These are phyloP conservation scores for Channallabes apus DNA, from an alignment of 2,797 vertebrate species.

Conservation along the genomic window DNA sequence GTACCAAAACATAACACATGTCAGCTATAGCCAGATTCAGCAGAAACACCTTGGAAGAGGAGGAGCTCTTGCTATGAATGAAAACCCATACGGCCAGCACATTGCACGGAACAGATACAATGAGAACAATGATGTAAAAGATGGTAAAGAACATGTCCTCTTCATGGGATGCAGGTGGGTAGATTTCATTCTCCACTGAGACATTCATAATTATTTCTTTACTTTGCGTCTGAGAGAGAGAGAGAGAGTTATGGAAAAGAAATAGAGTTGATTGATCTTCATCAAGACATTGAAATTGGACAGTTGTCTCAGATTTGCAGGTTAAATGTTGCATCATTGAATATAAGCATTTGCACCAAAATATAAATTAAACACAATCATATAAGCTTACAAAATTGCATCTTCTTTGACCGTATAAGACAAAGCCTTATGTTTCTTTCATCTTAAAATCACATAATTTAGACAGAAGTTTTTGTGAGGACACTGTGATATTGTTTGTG, in stretches of 20 bases:
- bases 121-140: constrained; percentile 72
- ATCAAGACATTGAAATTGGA: background rate
- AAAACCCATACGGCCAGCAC: constrained; percentile 73
- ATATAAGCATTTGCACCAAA: background rate
- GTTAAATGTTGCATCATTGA: constrained; percentile 7
- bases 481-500: background rate
- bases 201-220: constrained; percentile 58
- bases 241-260: background rate
- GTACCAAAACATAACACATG: constrained; percentile 69
- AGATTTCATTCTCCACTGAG: constrained; percentile 44
- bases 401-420: background rate
- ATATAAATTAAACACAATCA: background rate
- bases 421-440: background rate
- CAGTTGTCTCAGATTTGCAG: background rate
- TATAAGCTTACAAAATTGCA: background rate
- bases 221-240: constrained; percentile 44
- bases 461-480: background rate
- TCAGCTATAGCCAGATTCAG: constrained; percentile 73
- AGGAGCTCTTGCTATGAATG: constrained; percentile 55
- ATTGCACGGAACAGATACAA: constrained; percentile 72
- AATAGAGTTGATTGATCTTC: background rate
- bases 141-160: constrained; percentile 66
- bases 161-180: constrained; percentile 46
- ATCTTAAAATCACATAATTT: too few species aligned
- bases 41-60: constrained; percentile 70